These are phyloP conservation scores for Solenodon paradoxus DNA, from an alignment of 2,113 vertebrate genomes.

Conservation along the genomic window DNA sequence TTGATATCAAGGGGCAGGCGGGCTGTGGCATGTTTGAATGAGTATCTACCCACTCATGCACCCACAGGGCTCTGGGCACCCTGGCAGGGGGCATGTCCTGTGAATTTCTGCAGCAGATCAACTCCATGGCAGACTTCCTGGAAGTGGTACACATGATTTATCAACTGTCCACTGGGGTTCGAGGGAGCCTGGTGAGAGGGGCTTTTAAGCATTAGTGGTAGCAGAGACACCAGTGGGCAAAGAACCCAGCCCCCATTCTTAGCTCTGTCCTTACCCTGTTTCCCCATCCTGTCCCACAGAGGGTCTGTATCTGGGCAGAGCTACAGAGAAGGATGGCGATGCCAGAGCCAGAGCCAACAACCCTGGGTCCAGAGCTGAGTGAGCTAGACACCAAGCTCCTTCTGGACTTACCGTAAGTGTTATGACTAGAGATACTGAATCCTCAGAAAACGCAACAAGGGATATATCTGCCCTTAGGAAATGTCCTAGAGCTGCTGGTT, in stretches of 20 bases:
- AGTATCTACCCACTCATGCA: background rate
- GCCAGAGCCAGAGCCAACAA: conserved; percentile 76
- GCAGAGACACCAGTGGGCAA: background rate
- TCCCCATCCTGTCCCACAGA: conserved; percentile 75
- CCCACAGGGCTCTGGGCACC: conserved; percentile 84
- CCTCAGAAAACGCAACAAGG: background rate
- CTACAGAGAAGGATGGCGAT: conserved; percentile 80
- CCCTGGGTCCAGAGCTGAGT: conserved; percentile 82
- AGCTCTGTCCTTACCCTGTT: background rate
- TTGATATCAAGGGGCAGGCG: background rate
- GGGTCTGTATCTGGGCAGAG: conserved; percentile 87
- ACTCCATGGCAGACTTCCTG: conserved; percentile 83
- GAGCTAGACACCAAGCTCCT: conserved; percentile 82
- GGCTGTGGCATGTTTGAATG: background rate
- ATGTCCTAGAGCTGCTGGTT: background rate
- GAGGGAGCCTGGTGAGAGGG: conserved; percentile 87
- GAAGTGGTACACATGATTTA: conserved; percentile 85
- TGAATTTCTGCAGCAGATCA: conserved; percentile 84
- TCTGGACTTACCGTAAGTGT: conserved; percentile 87
- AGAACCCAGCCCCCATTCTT: background rate
- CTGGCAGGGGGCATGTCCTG: conserved; percentile 89
- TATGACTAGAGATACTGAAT: background rate
- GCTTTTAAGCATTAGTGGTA: background rate
- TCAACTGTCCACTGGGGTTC: conserved; percentile 81
- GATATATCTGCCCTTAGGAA: background rate